phyloP scores from a whole-genome alignment of 2,888 invertebrate genomes.

The Tachystola acroxantha region DNA sequence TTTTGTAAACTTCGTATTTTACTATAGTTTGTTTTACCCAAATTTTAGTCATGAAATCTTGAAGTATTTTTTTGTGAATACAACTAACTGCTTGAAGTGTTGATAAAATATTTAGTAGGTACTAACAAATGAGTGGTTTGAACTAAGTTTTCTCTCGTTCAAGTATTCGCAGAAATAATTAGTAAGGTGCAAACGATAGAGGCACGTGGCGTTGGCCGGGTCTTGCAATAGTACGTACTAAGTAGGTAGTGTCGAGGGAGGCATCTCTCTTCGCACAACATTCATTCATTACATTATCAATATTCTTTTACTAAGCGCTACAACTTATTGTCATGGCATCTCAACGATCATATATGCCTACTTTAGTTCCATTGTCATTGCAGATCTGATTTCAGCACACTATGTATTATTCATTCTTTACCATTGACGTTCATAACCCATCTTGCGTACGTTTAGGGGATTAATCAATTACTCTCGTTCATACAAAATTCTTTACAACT shows the following conservation, averaged over 20 bases:
- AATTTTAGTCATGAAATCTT: constrained; percentile 44
- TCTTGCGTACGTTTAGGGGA: no score
- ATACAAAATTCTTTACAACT: no score
- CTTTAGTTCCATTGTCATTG: background rate
- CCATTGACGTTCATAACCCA: background rate
- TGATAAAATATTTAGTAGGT: constrained; percentile 53
- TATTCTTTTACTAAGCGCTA: constrained; percentile 23
- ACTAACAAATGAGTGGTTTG: constrained; percentile 72
- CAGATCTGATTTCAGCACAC: constrained; percentile 10
- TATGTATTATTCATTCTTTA: background rate
- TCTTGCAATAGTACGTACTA: constrained; percentile 62
- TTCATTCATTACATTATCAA: constrained; percentile 27
- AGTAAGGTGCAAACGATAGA: constrained; percentile 28
- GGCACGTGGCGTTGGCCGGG: constrained; percentile 56
- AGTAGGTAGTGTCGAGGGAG: constrained; percentile 37
- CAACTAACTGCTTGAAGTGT: constrained; percentile 72
- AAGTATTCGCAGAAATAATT: constrained; percentile 32
- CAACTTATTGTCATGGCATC: constrained; percentile 4
- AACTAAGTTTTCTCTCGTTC: constrained; percentile 53
- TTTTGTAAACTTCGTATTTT: constrained; percentile 54
- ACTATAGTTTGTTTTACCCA: constrained; percentile 52
- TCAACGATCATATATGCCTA: background rate
- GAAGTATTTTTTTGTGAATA: constrained; percentile 55
- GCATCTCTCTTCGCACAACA: constrained; percentile 56
- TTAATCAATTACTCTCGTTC: no score